Percentiles rank a stretch among this genome's conserved stretches.
These are phyloP conservation scores for Polylopha cassiicola DNA, from an alignment of 2,888 invertebrate species.

Conservation along the genomic window DNA sequence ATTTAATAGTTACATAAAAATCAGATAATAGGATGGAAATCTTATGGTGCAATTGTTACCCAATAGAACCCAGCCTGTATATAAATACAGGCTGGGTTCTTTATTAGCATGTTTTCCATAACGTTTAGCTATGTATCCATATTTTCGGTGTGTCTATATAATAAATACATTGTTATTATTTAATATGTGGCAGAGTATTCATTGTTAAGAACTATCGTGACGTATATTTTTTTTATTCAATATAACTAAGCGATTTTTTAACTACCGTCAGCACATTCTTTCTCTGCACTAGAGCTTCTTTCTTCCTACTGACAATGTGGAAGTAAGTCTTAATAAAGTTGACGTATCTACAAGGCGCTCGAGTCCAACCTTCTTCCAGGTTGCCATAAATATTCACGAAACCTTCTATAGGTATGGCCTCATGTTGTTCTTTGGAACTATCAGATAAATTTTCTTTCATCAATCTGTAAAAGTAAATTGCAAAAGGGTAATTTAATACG, in stretches of 20 bases:
- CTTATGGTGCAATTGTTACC: too few relatives aligned
- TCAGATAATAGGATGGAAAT: too few relatives aligned
- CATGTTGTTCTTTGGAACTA: constrained; percentile 45
- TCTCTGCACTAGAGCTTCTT: constrained; percentile 75
- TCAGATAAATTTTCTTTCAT: constrained; percentile 54
- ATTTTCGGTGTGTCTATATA: too few relatives aligned
- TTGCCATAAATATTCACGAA: constrained; percentile 56
- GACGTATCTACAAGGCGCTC: constrained; percentile 76
- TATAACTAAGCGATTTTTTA: too few relatives aligned
- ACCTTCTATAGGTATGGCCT: constrained; percentile 49
- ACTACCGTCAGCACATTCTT: constrained; percentile 81
- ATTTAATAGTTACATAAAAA: too few relatives aligned
- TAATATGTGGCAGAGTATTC: background rate
- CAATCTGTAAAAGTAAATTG: constrained; percentile 38
- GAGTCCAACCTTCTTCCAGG: constrained; percentile 44
- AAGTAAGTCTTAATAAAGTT: constrained; percentile 75
- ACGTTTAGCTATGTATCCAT: too few relatives aligned
- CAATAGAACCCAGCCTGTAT: too few relatives aligned
- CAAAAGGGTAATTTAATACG: too few relatives aligned
- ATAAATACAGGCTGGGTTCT: too few relatives aligned
- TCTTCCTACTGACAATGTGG: constrained; percentile 79
- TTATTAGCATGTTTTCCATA: too few relatives aligned
- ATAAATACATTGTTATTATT: background rate
- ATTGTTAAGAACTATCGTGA: background rate
- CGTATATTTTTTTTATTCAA: background rate